Base-by-base conservation (phyloP, 1,140 invertebrate genomes). In the Aradophagus sp. region DNA sequence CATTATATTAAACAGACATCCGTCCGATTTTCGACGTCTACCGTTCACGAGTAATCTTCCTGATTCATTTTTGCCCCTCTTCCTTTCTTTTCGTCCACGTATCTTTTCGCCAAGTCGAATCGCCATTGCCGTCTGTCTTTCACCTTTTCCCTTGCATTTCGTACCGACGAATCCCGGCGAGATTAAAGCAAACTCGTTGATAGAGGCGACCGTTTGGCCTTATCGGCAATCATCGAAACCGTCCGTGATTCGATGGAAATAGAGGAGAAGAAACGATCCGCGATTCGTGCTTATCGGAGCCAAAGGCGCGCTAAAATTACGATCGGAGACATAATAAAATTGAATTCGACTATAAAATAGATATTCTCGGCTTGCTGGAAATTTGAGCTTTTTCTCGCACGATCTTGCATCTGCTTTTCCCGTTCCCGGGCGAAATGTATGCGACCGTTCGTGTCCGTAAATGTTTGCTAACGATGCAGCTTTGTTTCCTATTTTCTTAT, bases 211-310 rank as follows among this genome's bases (percentile, higher is more conserved):
- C 59, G 55, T 53, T 58, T 32, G 39, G 38, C 65, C 53, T 70
- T 74, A 77, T 79, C 76, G 58, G 39, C 62, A 74, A 63, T 74
- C 76, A 77, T 79, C 76, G 48, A 73, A 76, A 79, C 48, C 59
- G 52, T 59, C 27, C 23, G 36, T 41, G 48, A 50, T 55, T 41
- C 47, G 55, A 66, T 45, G 45, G 42, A 48, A 55, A 59, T 44
- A 36, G 36, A 61, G 42, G 61, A 42, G 48, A 44, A 56, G 55
- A n/a, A n/a, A n/a, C 48, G 47, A 50, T 56, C 36, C 48, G 61
- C 61, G 61, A 56, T 55, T 63, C 65, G 70, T 65, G 71, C 73
- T 77, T 74, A 76, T 72, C 61, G 61, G 36, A 27, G 52, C 29
- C 44, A 39, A 58, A 56, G 48, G 69, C 58, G 42, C 26, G 44